A percentile compares a stretch with the other conserved stretches of the same genome.
Conservation (phyloP, 2,113 vertebrate genomes). For the Muntiacus reevesi region DNA sequence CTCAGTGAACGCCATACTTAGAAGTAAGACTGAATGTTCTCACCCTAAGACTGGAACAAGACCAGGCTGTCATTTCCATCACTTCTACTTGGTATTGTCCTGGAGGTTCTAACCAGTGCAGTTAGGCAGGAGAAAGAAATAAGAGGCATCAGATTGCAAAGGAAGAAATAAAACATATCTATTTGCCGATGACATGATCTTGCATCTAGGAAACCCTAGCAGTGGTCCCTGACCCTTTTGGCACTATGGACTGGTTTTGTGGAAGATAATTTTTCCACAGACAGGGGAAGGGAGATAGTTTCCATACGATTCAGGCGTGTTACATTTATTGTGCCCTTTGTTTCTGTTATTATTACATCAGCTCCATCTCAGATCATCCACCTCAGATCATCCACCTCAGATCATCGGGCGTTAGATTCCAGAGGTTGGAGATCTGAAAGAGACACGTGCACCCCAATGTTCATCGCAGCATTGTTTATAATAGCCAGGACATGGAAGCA, state of each 20-base stretch:
- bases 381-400: background rate
- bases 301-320: accelerated
- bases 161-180: background rate
- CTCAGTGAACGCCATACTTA: background rate
- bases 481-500: too few species aligned
- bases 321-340: background rate
- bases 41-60: background rate
- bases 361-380: background rate
- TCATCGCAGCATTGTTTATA: too few species aligned
- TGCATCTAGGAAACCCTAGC: background rate
- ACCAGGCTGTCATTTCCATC: background rate
- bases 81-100: background rate
- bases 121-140: background rate
- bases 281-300: background rate
- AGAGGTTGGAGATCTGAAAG: background rate
- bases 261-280: background rate
- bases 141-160: background rate
- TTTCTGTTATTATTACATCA: background rate
- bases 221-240: background rate
- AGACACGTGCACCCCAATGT: too few species aligned
- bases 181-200: background rate
- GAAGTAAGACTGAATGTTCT: background rate
- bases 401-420: background rate
- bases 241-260: background rate
- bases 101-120: background rate